Evolutionary conservation across 2,797 vertebrate species (phyloP), one percentile per base, ranked within the genome.

Genomic region (Epinephelus awoara): DNA sequence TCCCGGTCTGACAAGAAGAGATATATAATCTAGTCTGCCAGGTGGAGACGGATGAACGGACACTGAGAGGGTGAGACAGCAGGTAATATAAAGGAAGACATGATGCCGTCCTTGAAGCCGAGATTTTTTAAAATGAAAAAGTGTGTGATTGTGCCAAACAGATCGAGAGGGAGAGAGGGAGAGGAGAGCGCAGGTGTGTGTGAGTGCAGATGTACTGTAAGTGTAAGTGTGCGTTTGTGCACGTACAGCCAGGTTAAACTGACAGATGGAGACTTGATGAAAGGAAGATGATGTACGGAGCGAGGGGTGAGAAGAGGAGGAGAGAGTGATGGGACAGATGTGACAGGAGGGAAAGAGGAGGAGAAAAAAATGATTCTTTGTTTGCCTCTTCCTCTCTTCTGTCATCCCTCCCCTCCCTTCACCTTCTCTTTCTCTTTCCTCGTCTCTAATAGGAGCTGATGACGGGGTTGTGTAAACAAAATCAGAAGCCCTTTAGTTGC

Each of bases 111-210:
- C 63, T 83, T 54, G 82, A 71, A 85, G 86, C 56, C 14, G 12
- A 70, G 67, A 89, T 80, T 38, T 59, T 82, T 88, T 67, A 58
- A 89, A 85, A 91, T 87, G 88, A 93, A 79, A 76, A 82, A 88
- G 80, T 42, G 79, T 13, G 61, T 15, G 65, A 49, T 27, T 0
- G 19, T 67, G 74, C 42, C 50, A 50, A 64, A 72, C 11, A 46
- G 75, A 44, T 65, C n/a, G 19, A 80, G 75, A 34, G 49, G 23
- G 47, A 17, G 59, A 54, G 40, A 17, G 59, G 51, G 40, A 11
- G 10, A n/a, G 27, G 51, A 64, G 64, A 5, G 67, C 21, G 63
- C 18, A 19, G 64, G 64, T 49, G 67, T 63, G 47, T 55, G 54
- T n/a, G 19, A 9, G 75, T 34, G 42, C n/a, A n/a, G 11, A 27